Evolutionary conservation across 1,140 invertebrate species (phyloP).

Genomic region (Trypoxylus dichotomus): DNA sequence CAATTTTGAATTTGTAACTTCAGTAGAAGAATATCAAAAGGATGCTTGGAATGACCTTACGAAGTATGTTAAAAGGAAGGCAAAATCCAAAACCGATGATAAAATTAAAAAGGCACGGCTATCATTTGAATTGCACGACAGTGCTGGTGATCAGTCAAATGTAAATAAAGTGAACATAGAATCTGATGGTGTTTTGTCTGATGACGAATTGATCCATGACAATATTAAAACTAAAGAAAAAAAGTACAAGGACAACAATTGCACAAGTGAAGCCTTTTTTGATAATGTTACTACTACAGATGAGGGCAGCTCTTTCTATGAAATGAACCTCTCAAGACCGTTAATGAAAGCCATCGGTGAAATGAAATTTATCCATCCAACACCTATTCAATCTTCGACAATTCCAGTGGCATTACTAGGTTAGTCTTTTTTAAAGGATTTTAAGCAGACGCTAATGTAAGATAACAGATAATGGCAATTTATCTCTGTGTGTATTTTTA

Average conservation of each 20-base stretch:
- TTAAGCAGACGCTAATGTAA: no score
- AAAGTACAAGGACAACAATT: constrained; percentile 55
- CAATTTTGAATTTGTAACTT: constrained; percentile 74
- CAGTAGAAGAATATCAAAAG: constrained; percentile 73
- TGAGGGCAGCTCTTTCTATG: constrained; percentile 77
- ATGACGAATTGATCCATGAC: constrained; percentile 73
- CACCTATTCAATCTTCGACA: constrained; percentile 93
- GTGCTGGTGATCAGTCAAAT: constrained; percentile 34
- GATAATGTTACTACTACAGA: constrained; percentile 75
- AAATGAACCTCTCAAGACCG: constrained; percentile 91
- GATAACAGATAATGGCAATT: no score
- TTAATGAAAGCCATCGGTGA: constrained; percentile 84
- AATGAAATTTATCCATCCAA: constrained; percentile 89
- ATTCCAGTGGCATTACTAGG: constrained; percentile 90
- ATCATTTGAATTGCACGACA: constrained; percentile 44
- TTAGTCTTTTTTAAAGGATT: constrained; percentile 42
- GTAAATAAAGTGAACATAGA: constrained; percentile 46
- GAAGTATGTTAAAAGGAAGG: constrained; percentile 81
- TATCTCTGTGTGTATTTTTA: no score
- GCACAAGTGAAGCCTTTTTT: constrained; percentile 65
- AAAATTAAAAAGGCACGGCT: constrained; percentile 73
- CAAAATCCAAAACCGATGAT: constrained; percentile 79
- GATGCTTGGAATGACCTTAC: constrained; percentile 84
- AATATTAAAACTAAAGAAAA: constrained; percentile 62
- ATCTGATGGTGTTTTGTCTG: constrained; percentile 60